Evolutionary conservation across 2,797 vertebrate species (phyloP), one percentile per base, ranked within the genome.

Genomic region (Typhlichthys subterraneus): DNA sequence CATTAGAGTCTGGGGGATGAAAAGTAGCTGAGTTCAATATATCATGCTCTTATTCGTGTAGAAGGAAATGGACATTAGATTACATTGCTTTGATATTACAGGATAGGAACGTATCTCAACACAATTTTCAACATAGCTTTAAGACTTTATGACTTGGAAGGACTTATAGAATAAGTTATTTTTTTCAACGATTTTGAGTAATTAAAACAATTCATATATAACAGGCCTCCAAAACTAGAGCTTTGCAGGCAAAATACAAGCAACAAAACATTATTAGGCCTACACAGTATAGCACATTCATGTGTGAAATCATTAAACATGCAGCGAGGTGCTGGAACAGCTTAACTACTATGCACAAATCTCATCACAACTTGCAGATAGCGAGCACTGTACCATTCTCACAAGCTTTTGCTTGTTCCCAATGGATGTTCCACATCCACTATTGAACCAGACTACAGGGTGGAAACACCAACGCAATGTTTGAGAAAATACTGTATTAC

Each of bases 281-380:
- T 47, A 23, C 23, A 23, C 23, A 23, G 23, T 23, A 51, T 53
- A 73, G 57, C 76, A 72, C 73, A 13, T 79, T 49, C 8, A 50
- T 1, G 57, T 70, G 82, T 74, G 70, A 85, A 74, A 12, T 63
- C 63, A 71, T 85, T 70, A 73, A 69, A 72, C 72, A 88, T 87
- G 78, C 77, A 82, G 74, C 5, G 66, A 76, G 50, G 45, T 14
- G 33, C 5, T 81, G 31, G 45, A 67, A 74, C n/a, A 65, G 14
- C 53, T 12, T 61, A 57, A 65, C 23, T 74, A 13, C 63, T 79
- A 23, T 4, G 23, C 70, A 71, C 59, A 68, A 60, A 51, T 63
- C 49, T 45, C 19, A 5, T 4, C 60, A 61, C 38, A 46, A 64
- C 61, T 57, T 70, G 69, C 51, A 58, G 52, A 60, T 62, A 62